Evolutionary conservation across 2,797 vertebrate genomes (phyloP), one percentile per base, ranked within the genome.

Genomic region (Bucorvus abyssinicus): DNA sequence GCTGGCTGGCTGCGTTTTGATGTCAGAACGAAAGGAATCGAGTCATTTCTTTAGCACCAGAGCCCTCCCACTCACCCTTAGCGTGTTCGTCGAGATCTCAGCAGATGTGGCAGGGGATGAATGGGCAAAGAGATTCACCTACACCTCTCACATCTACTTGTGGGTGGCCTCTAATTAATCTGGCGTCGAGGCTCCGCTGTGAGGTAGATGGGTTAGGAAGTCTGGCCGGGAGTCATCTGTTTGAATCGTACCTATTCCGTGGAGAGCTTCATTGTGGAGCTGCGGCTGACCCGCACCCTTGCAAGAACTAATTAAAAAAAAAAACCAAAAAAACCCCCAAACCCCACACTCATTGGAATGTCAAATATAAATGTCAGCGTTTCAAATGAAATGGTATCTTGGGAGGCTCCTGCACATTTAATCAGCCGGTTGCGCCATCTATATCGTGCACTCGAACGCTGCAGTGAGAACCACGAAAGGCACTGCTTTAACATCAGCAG

Each of bases 101-200:
- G 82, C 78, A 93, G 95, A 95, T 38, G 74, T 42, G 67, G 71
- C 9, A 9, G 63, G 60, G 86, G 90, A 84, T 45, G 67, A 92
- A 87, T 34, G 80, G 81, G 94, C 22, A 45, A 85, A 80, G 78
- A 77, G 93, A 89, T 90, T 82, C 94, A 87, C 90, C 86, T 69
- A 71, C 87, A 68, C 40, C 49, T 85, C 89, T 83, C 82, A 6
- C 67, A 38, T 79, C 91, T 78, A 3, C 84, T 79, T 89, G 87
- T 96, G 96, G 95, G 94, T 96, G 96, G 95, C 94, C 94, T 92
- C 57, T 85, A 85, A 94, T 89, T 91, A 85, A 94, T 92, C 94
- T 95, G 89, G 84, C 94, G 79, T 73, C 0, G 0, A 76, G 94
- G 75, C 90, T 87, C 40, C 0, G 2, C 87, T 36, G 55, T 59